Conservation (phyloP, 1,140 invertebrate genomes). For the Aradophagus sp. region DNA sequence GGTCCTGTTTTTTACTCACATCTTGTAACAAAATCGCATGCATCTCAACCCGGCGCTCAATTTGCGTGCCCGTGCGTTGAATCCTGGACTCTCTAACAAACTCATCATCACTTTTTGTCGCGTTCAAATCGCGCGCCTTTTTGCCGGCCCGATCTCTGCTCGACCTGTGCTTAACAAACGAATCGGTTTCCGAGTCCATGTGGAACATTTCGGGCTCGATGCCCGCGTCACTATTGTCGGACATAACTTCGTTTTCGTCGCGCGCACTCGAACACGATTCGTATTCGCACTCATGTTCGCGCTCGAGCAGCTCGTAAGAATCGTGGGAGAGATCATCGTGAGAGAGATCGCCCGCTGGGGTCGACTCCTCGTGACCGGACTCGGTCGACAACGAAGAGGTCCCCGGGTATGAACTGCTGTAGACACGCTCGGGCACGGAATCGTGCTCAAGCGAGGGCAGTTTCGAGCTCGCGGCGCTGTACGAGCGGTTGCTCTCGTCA, state of each 20-base stretch:
- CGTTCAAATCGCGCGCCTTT: constrained; percentile 66
- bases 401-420: constrained; percentile 89
- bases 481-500: constrained; percentile 81
- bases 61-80: constrained; percentile 67
- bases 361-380: constrained; percentile 77
- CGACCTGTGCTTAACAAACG: constrained; percentile 70
- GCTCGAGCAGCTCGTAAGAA: constrained; percentile 89
- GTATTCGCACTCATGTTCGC: constrained; percentile 75
- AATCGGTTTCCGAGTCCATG: constrained; percentile 73
- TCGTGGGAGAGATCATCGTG: constrained; percentile 92
- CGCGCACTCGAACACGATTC: constrained; percentile 71
- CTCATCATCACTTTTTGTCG: constrained; percentile 56
- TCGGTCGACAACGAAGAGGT: constrained; percentile 80
- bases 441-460: constrained; percentile 79
- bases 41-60: constrained; percentile 69
- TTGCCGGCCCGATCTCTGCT: constrained; percentile 68
- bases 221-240: constrained; percentile 71
- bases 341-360: constrained; percentile 78
- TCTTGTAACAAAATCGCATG: constrained; percentile 57
- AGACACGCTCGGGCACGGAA: constrained; percentile 80
- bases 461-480: constrained; percentile 76
- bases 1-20: constrained; percentile 66
- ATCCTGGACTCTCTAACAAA: constrained; percentile 68
- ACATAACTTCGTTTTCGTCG: constrained; percentile 64
- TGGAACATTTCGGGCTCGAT: constrained; percentile 74